Evolutionary conservation across 1,140 invertebrate species (phyloP), one percentile per base, ranked within the genome.

Genomic region (Lepeophtheirus salmonis): DNA sequence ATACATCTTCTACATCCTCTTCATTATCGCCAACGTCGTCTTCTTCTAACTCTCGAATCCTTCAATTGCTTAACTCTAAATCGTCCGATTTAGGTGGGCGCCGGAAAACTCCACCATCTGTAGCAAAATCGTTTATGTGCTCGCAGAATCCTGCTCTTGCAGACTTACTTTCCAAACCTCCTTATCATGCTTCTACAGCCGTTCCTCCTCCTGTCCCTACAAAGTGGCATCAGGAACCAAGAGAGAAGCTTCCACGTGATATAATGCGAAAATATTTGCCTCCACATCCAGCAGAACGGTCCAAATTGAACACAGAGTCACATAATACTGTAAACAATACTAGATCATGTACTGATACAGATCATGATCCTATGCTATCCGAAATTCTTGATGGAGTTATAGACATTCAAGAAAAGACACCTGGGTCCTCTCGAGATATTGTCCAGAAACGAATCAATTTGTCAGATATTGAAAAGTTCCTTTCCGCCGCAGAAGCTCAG

Each of bases 191-290:
- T 3, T 16, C 52, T 22, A 22, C 23, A 14, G n/a, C 52, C 3
- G 52, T 54, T 2, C 52, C 52, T 3, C 52, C 52, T 2, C 52
- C 52, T 4, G 52, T 54, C 17, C 52, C 52, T 2, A 54, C 52
- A 14, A 54, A 54, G 18, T 54, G 52, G 52, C 52, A 54, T 22
- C 52, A 54, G 23, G 52, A 54, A 22, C 52, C 52, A 22, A 2
- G 52, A 14, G 52, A 54, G 16, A 54, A 16, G 2, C 18, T 54
- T 3, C 52, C 52, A 17, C 18, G 23, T n/a, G 52, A 54, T 54
- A 22, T 20, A 17, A 54, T 54, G 52, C 16, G 52, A 14, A 54
- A 54, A 54, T 54, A 20, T 22, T 22, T 54, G 22, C 52, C 52
- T 54, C 52, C 52, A 2, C 52, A 54, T 22, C 52, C 52, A 2